These are phyloP conservation scores for Coreoperca whiteheadi DNA, from an alignment of 2,113 vertebrate genomes.

Conservation along the genomic window DNA sequence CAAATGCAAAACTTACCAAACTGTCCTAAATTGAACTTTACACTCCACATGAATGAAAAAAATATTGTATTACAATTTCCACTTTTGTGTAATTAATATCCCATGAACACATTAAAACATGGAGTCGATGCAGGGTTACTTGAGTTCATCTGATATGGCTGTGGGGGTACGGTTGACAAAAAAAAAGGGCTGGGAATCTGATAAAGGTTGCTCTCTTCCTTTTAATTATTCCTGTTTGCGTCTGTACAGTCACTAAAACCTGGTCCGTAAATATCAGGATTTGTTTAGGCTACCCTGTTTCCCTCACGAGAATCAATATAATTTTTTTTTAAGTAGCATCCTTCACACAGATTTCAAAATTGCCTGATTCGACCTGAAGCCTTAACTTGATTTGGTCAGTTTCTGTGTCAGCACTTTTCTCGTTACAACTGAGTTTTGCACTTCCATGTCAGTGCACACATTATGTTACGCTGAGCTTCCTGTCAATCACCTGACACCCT, in stretches of 20 bases:
- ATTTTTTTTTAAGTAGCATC: not conserved
- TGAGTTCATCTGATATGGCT: conserved; percentile 5
- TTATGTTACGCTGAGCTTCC: not conserved
- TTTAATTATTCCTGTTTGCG: not conserved
- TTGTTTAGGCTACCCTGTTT: not conserved
- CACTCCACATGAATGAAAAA: not conserved
- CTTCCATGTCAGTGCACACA: conserved; percentile 18
- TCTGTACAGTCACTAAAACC: not conserved
- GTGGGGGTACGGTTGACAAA: not conserved
- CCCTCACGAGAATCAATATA: not conserved
- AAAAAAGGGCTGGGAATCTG: not conserved
- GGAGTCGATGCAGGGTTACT: not conserved
- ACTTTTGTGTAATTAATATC: not conserved
- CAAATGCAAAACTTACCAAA: not conserved
- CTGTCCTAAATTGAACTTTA: not conserved
- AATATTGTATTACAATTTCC: not conserved
- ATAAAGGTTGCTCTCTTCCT: not conserved
- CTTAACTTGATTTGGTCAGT: conserved; percentile 13
- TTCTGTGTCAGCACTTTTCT: not conserved
- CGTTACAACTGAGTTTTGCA: not conserved
- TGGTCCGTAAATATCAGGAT: not conserved
- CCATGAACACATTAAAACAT: conserved; percentile 1
- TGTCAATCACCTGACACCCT: conserved; percentile 31
- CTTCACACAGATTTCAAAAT: not conserved
- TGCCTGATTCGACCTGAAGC: not conserved